Evolutionary conservation across 2,888 invertebrate species (phyloP), one percentile per base, ranked within the genome.

Genomic region (Cetonia aurata): DNA sequence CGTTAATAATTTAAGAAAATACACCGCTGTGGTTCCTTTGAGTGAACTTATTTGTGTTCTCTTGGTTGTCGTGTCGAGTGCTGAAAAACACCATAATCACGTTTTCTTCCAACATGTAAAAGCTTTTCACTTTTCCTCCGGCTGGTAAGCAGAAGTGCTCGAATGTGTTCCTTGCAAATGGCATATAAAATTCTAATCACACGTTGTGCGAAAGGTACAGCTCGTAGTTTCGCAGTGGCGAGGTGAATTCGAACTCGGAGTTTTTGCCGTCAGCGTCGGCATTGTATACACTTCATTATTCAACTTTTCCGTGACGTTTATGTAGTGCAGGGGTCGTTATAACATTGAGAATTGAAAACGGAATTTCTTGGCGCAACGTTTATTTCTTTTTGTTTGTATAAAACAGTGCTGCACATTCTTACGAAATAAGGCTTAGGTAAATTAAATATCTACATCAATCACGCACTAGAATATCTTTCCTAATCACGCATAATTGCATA

Each of bases 101-200:
- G 46, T 48, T 60, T 46, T 15, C 60, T 44, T 25, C 31, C 31
- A 60, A 60, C 60, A 60, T 46, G 46, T 60, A 60, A 60, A 60
- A 60, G 60, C 60, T 60, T 60, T 60, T 48, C 60, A 60, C 46
- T 60, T 60, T 60, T 31, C 48, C 13, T 46, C 48, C 8, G 15
- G 37, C 13, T 17, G 17, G 17, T 9, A 60, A 46, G 48, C n/a
- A 52, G 46, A 31, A 48, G 44, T 60, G 59, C 42, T 25, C 13
- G 59, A 60, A 46, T 25, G 44, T 60, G 46, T 60, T 60, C 46
- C 19, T 48, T 31, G 13, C 42, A 57, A 60, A 17, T 15, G 31
- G 48, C 57, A 19, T 60, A 60, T 60, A 46, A 60, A 46, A 48
- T 46, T 60, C 48, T 60, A 60, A 60, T 60, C 48, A 46, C 46